Conservation (phyloP, 1,140 invertebrate species). For the Nixonia krombeini region DNA sequence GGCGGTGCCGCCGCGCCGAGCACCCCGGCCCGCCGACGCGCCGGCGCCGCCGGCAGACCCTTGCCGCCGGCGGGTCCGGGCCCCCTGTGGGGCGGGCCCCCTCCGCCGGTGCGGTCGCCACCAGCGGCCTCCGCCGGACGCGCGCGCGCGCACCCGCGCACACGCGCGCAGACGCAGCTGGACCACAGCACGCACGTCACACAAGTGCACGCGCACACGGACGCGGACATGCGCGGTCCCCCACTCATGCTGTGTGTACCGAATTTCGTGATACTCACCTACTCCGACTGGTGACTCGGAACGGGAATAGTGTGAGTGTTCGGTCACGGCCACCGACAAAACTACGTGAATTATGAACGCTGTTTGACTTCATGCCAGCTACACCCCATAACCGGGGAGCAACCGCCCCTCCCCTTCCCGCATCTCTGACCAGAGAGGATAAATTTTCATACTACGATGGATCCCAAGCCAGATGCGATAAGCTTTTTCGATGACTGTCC, state of each 20-base stretch:
- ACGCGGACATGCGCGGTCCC: constrained; percentile 9
- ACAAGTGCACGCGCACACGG: constrained; percentile 10
- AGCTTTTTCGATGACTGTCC: too few species aligned
- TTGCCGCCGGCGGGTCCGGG: too few species aligned
- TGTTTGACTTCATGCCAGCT: constrained; percentile 66
- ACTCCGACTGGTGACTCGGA: constrained; percentile 1
- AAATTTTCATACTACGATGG: constrained; percentile 56
- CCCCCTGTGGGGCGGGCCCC: too few species aligned
- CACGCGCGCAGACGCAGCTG: too few species aligned
- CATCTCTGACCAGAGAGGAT: constrained; percentile 38
- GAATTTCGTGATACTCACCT: constrained; percentile 51
- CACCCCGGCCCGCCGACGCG: too few species aligned
- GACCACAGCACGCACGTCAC: too few species aligned
- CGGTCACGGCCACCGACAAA: constrained; percentile 52
- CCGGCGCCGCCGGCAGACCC: too few species aligned
- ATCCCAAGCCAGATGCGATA: constrained; percentile 32
- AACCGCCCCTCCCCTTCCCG: constrained; percentile 12
- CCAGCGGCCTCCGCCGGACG: too few species aligned
- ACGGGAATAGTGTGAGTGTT: constrained; percentile 15
- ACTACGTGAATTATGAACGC: constrained; percentile 66
- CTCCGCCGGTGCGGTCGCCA: too few species aligned
- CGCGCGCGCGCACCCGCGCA: too few species aligned
- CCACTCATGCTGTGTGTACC: too few species aligned
- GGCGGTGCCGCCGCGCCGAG: too few species aligned
- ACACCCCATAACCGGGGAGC: constrained; percentile 54